Evolutionary conservation across 2,797 vertebrate species (phyloP).

Genomic region (Amblyopsis hoosieri): DNA sequence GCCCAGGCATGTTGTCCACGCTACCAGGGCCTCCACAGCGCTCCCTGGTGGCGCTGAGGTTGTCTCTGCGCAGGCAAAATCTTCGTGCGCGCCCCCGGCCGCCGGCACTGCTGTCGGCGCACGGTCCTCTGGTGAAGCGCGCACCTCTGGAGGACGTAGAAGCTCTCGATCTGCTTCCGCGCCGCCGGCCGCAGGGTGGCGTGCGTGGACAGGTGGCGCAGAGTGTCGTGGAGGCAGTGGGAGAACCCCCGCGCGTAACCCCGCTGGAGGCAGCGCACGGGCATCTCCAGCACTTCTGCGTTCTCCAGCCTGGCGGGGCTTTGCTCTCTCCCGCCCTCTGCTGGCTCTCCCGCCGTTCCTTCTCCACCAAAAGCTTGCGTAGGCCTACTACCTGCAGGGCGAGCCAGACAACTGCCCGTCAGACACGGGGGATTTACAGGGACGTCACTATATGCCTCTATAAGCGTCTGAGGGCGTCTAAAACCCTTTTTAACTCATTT

Average conservation of each 20-base stretch:
- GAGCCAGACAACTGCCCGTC: background rate
- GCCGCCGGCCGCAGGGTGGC: slow-evolving; percentile 34
- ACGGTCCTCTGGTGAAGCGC: slow-evolving; percentile 17
- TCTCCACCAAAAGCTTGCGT: slow-evolving; percentile 74
- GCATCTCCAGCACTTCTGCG: slow-evolving; percentile 56
- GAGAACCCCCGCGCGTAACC: slow-evolving; percentile 46
- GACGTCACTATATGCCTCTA: no score
- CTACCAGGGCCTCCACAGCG: slow-evolving; percentile 66
- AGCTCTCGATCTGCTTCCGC: slow-evolving; percentile 40
- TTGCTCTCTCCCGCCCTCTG: slow-evolving; percentile 13
- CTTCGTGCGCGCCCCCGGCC: slow-evolving; percentile 16
- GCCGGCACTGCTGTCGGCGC: slow-evolving; percentile 2
- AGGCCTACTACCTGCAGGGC: slow-evolving; percentile 51
- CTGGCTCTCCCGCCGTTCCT: slow-evolving; percentile 54
- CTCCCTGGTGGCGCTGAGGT: slow-evolving; percentile 6
- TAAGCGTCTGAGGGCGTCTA: no score
- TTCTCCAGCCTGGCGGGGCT: slow-evolving; percentile 43
- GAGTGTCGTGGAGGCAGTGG: slow-evolving; percentile 50
- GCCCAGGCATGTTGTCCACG: no score
- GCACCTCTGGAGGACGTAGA: slow-evolving; percentile 44
- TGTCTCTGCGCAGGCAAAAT: slow-evolving; percentile 5
- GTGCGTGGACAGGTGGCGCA: slow-evolving; percentile 50
- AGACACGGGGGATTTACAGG: background rate
- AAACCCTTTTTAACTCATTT: no score
- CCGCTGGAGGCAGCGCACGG: slow-evolving; percentile 46